Percentiles rank a stretch among this genome's conserved stretches.
These are phyloP conservation scores for Ceratina calcarata DNA, from an alignment of 1,140 invertebrate species.

Conservation along the genomic window DNA sequence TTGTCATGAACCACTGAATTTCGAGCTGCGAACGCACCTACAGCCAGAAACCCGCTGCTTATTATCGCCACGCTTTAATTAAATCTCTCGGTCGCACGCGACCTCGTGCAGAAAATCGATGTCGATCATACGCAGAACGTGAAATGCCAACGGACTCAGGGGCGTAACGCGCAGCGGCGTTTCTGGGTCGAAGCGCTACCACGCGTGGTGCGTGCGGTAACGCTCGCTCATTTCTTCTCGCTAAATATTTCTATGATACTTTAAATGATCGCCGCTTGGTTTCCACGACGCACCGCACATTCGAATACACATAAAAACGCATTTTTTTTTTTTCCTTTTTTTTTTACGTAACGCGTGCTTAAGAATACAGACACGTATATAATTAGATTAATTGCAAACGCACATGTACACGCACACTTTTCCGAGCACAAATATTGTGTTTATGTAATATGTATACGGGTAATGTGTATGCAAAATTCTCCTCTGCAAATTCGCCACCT, in stretches of 20 bases:
- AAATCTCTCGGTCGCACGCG: too few relatives aligned
- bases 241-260: too few relatives aligned
- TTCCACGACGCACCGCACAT: slow-evolving; percentile 5
- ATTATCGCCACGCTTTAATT: not conserved
- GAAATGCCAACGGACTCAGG: too few relatives aligned
- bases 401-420: slow-evolving; percentile 16
- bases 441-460: too few relatives aligned
- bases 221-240: not conserved
- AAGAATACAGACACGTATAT: not conserved
- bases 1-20: too few relatives aligned
- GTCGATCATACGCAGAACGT: too few relatives aligned
- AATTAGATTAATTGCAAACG: not conserved
- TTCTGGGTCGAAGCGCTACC: too few relatives aligned
- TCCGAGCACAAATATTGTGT: slow-evolving; percentile 11
- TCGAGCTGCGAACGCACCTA: not conserved
- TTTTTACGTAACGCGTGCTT: not conserved
- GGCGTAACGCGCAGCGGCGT: too few relatives aligned
- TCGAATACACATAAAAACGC: not conserved
- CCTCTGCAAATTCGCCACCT: too few relatives aligned
- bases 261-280: too few relatives aligned
- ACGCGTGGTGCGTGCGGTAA: not conserved
- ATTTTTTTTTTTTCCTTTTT: not conserved
- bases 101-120: too few relatives aligned
- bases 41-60: not conserved
- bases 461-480: too few relatives aligned